Percentiles rank a stretch among this genome's conserved stretches.
These are phyloP conservation scores for Himalopsyche anomala DNA, from an alignment of 2,888 invertebrate genomes.

Conservation along the genomic window DNA sequence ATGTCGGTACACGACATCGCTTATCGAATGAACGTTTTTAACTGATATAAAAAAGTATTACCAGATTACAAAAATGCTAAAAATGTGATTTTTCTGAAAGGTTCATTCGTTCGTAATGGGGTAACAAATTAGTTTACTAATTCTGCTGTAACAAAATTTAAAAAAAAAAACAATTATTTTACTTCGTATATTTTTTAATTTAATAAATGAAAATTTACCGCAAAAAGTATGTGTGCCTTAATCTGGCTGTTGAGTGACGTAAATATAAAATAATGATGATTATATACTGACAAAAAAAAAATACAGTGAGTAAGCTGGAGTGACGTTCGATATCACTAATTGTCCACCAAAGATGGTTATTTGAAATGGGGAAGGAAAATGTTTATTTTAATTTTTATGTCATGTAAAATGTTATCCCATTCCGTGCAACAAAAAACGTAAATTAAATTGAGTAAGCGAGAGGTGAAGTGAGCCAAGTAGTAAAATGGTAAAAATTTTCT, in stretches of 20 bases:
- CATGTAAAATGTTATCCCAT: too few relatives aligned
- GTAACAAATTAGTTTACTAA: background rate
- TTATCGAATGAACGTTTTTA: too few relatives aligned
- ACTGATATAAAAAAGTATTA: too few relatives aligned
- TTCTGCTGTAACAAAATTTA: background rate
- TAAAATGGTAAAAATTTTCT: too few relatives aligned
- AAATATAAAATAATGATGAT: slow-evolving; percentile 4
- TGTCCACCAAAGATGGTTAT: background rate
- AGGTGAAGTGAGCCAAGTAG: too few relatives aligned
- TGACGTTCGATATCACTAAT: background rate
- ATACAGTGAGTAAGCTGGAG: background rate
- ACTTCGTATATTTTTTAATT: background rate
- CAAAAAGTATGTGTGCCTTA: background rate
- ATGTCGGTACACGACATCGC: too few relatives aligned
- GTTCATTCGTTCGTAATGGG: background rate
- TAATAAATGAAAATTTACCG: background rate
- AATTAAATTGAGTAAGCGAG: too few relatives aligned
- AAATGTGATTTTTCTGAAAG: background rate
- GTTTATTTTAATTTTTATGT: background rate
- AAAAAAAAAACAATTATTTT: background rate
- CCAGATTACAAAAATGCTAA: too few relatives aligned
- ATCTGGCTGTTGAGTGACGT: slow-evolving; percentile 24
- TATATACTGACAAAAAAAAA: background rate
- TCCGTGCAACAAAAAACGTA: too few relatives aligned
- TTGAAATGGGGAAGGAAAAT: background rate